Percentiles rank a stretch among this genome's conserved stretches.
Evolutionary conservation across 92 coral and sea anemone species (phyloP).

Genomic region (Diadumene lineata): DNA sequence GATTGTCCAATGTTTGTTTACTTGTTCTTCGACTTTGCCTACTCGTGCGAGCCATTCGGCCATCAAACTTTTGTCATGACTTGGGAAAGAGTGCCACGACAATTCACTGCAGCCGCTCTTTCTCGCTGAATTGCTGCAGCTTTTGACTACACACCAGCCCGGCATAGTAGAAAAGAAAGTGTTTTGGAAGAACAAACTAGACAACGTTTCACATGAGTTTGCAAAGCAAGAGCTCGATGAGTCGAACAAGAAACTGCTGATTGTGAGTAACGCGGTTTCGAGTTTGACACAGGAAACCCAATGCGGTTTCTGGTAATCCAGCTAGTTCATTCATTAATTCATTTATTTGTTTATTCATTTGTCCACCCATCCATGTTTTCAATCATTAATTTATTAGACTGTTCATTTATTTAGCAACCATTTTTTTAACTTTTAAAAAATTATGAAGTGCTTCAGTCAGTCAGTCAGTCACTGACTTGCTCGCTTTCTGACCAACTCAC

Average conservation of each 20-base stretch:
- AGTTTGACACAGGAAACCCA: not conserved
- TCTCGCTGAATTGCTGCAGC: conserved; percentile 22
- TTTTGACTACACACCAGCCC: conserved; percentile 22
- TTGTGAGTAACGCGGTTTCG: not conserved
- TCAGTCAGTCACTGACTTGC: not conserved
- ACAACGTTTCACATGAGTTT: not conserved
- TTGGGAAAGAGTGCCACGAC: conserved; percentile 36
- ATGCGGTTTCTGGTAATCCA: not conserved
- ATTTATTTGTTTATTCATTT: too few relatives aligned
- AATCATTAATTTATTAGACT: not conserved
- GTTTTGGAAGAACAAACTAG: not conserved
- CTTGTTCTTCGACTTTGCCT: not conserved
- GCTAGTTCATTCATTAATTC: too few relatives aligned
- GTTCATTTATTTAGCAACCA: too few relatives aligned
- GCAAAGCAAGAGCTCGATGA: not conserved
- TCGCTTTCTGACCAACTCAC: not conserved
- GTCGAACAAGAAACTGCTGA: not conserved
- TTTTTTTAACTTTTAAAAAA: too few relatives aligned
- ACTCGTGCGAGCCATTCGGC: conserved; percentile 11
- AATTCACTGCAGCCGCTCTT: conserved; percentile 9
- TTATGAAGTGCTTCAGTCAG: not conserved
- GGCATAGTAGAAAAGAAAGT: conserved; percentile 9
- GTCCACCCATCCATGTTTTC: too few relatives aligned
- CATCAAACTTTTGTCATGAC: conserved; percentile 12
- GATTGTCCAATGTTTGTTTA: conserved; percentile 28